Percentiles rank a stretch among this genome's conserved stretches.
Evolutionary conservation across 1,140 invertebrate species (phyloP).

Genomic region (Eriocheir sinensis): DNA sequence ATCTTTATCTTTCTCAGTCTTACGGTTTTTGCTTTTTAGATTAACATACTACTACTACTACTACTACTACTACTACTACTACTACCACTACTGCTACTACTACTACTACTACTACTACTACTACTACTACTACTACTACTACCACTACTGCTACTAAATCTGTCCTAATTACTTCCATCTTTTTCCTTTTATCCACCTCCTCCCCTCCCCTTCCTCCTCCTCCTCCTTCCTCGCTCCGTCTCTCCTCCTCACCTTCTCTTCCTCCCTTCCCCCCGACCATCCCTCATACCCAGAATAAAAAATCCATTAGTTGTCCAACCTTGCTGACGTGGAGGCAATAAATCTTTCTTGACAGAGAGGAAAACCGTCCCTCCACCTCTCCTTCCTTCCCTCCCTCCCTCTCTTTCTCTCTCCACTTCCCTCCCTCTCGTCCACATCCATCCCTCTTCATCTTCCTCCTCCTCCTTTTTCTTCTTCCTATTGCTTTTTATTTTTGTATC

Average conservation of each 20-base stretch:
- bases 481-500: background rate
- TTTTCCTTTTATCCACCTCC: background rate
- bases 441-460: background rate
- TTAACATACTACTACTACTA: constrained; percentile 26
- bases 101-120: background rate
- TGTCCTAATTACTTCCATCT: background rate
- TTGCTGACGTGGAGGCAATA: constrained; percentile 3
- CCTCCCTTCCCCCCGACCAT: background rate
- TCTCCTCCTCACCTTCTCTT: background rate
- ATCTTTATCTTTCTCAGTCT: too few species aligned
- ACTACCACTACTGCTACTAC: background rate
- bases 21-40: too few species aligned
- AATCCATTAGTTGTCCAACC: constrained; percentile 37
- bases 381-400: background rate
- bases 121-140: background rate
- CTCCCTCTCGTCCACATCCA: background rate
- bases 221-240: background rate
- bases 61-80: constrained; percentile 15
- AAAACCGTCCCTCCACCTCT: background rate
- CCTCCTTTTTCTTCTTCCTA: constrained; percentile 4
- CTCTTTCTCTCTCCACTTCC: background rate
- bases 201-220: background rate
- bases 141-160: background rate
- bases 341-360: constrained; percentile 25
- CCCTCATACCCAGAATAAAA: constrained; percentile 20